Conservation (phyloP, 2,113 vertebrate species). For the Python bivittatus region DNA sequence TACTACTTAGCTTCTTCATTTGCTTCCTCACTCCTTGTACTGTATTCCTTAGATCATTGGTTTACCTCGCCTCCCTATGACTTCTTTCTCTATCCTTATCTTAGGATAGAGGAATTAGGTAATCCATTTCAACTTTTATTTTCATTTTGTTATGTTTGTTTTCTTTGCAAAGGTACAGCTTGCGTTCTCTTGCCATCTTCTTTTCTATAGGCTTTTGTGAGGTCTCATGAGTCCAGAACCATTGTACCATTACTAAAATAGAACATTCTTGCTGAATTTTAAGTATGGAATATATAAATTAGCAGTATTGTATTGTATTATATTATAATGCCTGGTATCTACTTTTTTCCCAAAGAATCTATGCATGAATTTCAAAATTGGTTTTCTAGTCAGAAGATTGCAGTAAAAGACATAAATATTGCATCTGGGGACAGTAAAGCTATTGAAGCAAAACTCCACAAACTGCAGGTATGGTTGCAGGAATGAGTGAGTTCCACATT, state of each 20-base stretch:
- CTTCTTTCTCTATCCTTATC: background rate
- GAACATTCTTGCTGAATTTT: background rate
- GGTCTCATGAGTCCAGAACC: background rate
- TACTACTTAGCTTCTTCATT: background rate
- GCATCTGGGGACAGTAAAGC: conserved; percentile 80
- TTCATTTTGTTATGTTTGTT: background rate
- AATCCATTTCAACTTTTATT: background rate
- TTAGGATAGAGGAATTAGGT: background rate
- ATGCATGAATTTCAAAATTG: conserved; percentile 87
- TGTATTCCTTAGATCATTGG: background rate
- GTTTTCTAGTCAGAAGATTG: conserved; percentile 78
- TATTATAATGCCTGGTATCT: background rate
- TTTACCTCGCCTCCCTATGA: background rate
- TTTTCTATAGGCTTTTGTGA: background rate
- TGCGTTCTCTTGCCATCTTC: background rate
- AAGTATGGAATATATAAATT: background rate
- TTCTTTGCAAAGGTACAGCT: background rate
- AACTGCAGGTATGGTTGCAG: conserved; percentile 81
- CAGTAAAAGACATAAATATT: conserved; percentile 79
- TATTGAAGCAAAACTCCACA: conserved; percentile 80
- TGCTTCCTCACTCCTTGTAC: background rate
- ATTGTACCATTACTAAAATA: background rate
- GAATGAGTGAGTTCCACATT: background rate
- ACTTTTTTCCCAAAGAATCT: conserved; percentile 74
- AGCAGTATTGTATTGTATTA: background rate